These are phyloP conservation scores for Gobio occitaniae DNA, from an alignment of 2,797 vertebrate species.

Conservation along the genomic window DNA sequence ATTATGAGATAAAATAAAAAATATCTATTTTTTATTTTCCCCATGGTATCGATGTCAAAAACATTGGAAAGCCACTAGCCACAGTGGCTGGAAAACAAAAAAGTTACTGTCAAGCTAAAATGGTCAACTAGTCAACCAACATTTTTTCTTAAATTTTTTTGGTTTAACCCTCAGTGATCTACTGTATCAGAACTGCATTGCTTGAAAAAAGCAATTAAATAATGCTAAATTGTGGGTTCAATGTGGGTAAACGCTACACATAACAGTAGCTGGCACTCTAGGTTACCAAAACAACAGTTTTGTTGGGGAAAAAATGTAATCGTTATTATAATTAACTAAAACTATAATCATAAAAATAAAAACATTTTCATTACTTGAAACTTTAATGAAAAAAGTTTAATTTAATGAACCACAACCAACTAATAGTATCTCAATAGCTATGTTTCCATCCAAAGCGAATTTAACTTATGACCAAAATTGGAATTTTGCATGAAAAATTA, in stretches of 20 bases:
- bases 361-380: neutral
- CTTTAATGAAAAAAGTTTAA: neutral
- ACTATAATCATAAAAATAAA: neutral
- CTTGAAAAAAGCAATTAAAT: neutral
- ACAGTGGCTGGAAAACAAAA: too few species aligned
- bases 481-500: too few species aligned
- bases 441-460: too few species aligned
- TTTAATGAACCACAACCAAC: neutral
- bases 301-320: neutral
- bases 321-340: neutral
- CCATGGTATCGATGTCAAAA: too few species aligned
- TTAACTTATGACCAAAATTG: too few species aligned
- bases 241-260: neutral
- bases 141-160: neutral
- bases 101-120: too few species aligned
- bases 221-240: neutral
- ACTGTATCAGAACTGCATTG: neutral
- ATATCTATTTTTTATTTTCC: too few species aligned
- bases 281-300: neutral
- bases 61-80: too few species aligned
- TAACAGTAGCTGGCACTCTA: neutral
- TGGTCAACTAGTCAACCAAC: neutral
- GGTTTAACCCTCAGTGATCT: neutral
- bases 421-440: too few species aligned
- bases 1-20: too few species aligned